These are phyloP conservation scores for Pogoniulus pusillus DNA, from an alignment of 2,797 vertebrate genomes.

Conservation along the genomic window DNA sequence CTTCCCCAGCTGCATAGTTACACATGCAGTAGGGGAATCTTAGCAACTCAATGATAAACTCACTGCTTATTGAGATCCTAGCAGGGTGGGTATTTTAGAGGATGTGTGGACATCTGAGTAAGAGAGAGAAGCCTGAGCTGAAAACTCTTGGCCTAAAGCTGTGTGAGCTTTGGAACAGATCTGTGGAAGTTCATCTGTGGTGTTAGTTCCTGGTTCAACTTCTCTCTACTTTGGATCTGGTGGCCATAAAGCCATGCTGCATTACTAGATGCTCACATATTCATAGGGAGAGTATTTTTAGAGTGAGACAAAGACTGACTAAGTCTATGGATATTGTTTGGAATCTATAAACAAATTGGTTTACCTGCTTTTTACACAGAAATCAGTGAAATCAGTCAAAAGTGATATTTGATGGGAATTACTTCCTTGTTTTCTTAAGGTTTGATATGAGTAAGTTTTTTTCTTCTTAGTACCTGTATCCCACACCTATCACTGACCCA, in stretches of 20 bases:
- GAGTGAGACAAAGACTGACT: not conserved
- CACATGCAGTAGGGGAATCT: not conserved
- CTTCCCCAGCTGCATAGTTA: not conserved
- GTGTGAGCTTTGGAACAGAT: not conserved
- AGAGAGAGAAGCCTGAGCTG: not conserved
- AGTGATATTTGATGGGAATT: not conserved
- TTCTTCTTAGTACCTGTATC: not conserved
- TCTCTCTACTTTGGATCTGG: not conserved
- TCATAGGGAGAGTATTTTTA: not conserved
- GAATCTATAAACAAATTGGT: not conserved
- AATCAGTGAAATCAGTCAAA: not conserved
- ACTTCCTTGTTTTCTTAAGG: not conserved
- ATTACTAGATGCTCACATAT: not conserved
- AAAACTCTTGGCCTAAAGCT: not conserved
- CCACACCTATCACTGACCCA: rapidly evolving
- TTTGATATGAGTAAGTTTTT: not conserved
- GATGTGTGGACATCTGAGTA: not conserved
- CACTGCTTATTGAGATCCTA: not conserved
- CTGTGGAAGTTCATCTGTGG: not conserved
- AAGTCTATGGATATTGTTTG: not conserved
- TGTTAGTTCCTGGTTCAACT: not conserved
- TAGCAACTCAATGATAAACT: not conserved
- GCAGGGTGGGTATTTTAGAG: not conserved
- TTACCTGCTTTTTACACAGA: not conserved
- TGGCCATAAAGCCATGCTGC: not conserved